Evolutionary conservation across 2,113 vertebrate species (phyloP).

Genomic region (Chauna torquata): DNA sequence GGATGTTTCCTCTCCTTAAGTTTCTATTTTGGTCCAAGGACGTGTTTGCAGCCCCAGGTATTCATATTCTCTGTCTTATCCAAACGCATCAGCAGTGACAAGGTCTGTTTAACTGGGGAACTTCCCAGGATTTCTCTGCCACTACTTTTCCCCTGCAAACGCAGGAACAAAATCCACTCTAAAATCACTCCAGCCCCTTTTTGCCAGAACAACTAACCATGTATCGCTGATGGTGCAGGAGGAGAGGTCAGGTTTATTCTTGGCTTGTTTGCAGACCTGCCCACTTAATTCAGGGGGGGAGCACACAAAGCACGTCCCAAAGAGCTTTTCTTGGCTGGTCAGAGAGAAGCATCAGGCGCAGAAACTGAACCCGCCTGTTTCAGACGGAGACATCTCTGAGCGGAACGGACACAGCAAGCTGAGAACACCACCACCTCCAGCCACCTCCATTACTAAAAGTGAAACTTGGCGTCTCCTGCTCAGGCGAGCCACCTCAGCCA

Average conservation of each 20-base stretch:
- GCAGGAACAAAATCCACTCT: background rate
- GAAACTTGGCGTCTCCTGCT: fast-evolving
- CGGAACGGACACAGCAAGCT: fast-evolving
- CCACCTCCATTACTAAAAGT: background rate
- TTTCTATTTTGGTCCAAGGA: background rate
- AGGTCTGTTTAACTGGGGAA: background rate
- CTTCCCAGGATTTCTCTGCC: background rate
- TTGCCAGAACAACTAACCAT: background rate
- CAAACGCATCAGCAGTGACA: background rate
- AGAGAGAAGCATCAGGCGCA: background rate
- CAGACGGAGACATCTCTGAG: background rate
- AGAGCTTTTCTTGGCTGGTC: background rate
- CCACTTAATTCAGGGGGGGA: background rate
- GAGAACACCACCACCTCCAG: background rate
- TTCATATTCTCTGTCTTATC: background rate
- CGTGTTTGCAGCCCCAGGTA: background rate
- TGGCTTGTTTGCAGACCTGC: background rate
- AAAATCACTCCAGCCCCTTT: background rate
- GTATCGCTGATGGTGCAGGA: background rate
- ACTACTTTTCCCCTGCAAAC: background rate
- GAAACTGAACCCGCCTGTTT: background rate
- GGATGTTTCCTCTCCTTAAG: background rate
- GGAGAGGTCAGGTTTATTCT: background rate
- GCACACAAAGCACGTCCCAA: background rate
- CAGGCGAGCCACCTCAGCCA: background rate